Evolutionary conservation across 2,888 invertebrate species (phyloP).

Genomic region (Mesorhabditis belari): DNA sequence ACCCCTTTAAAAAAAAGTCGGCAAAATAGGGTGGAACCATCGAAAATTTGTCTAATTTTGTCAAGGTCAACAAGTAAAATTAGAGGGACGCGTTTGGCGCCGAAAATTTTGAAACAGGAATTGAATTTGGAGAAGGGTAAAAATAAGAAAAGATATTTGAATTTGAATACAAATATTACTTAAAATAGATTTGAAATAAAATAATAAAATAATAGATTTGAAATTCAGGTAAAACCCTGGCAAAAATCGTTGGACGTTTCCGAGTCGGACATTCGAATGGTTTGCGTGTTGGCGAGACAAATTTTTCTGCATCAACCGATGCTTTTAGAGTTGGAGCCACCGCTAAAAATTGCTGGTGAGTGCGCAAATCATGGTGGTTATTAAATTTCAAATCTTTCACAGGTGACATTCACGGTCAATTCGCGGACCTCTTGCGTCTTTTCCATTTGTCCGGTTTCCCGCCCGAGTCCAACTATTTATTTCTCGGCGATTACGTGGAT

Average conservation of each 20-base stretch:
- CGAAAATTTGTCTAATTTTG: no score
- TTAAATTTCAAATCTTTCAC: neutral
- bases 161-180: no score
- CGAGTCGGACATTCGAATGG: constrained; percentile 48
- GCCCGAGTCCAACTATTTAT: constrained; percentile 37
- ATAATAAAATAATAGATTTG: neutral
- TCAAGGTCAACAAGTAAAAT: no score
- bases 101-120: no score
- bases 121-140: no score
- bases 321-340: constrained; percentile 49
- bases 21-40: no score
- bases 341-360: constrained; percentile 48
- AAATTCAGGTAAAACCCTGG: constrained; percentile 36
- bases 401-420: constrained; percentile 51
- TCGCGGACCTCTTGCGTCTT: constrained; percentile 32
- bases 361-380: neutral
- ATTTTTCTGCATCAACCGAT: constrained; percentile 50
- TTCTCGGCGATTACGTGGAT: constrained; percentile 42
- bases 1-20: no score
- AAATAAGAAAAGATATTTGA: neutral
- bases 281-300: constrained; percentile 45
- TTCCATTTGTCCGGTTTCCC: constrained; percentile 38
- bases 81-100: no score
- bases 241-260: constrained; percentile 44
- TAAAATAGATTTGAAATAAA: neutral